A percentile compares a stretch with the other conserved stretches of the same genome.
Evolutionary conservation across 2,888 invertebrate genomes (phyloP).

Genomic region (Ditula angustiorana): DNA sequence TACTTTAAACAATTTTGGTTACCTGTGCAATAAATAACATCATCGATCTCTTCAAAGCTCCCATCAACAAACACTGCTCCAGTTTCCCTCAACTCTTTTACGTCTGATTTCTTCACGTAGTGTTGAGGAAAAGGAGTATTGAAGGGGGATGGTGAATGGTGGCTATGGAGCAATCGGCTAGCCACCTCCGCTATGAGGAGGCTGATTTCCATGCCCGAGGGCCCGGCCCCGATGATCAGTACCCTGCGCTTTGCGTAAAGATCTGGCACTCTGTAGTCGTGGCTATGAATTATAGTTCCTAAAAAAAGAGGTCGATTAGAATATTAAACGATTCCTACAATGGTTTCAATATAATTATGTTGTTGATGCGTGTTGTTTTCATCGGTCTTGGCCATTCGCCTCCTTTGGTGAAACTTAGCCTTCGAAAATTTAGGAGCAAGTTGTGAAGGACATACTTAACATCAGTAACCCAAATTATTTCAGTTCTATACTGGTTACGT

Average conservation of each 20-base stretch:
- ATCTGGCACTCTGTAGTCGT: slow-evolving; percentile 88
- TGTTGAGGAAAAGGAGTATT: slow-evolving; percentile 75
- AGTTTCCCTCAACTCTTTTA: slow-evolving; percentile 78
- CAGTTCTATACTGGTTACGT: too few species aligned
- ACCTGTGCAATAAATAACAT: slow-evolving; percentile 91
- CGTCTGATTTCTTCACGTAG: slow-evolving; percentile 80
- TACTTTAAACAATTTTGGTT: not conserved
- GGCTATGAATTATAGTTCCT: slow-evolving; percentile 89
- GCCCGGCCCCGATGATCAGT: slow-evolving; percentile 89
- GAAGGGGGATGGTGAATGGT: slow-evolving; percentile 73
- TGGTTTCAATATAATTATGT: too few species aligned
- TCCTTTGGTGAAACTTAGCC: too few species aligned
- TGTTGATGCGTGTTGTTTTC: too few species aligned
- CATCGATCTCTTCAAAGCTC: slow-evolving; percentile 85
- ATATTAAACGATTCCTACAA: too few species aligned
- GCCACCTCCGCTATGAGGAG: slow-evolving; percentile 84
- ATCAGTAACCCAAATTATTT: too few species aligned
- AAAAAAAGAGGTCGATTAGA: slow-evolving; percentile 43
- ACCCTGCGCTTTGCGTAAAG: slow-evolving; percentile 85
- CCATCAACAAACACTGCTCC: slow-evolving; percentile 87
- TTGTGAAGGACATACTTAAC: too few species aligned
- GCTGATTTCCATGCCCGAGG: slow-evolving; percentile 91
- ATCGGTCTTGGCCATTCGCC: too few species aligned
- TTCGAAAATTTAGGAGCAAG: too few species aligned
- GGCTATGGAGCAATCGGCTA: slow-evolving; percentile 79